Evolutionary conservation across 2,888 invertebrate species (phyloP), one percentile per base, ranked within the genome.

Genomic region (Ctena decussata): DNA sequence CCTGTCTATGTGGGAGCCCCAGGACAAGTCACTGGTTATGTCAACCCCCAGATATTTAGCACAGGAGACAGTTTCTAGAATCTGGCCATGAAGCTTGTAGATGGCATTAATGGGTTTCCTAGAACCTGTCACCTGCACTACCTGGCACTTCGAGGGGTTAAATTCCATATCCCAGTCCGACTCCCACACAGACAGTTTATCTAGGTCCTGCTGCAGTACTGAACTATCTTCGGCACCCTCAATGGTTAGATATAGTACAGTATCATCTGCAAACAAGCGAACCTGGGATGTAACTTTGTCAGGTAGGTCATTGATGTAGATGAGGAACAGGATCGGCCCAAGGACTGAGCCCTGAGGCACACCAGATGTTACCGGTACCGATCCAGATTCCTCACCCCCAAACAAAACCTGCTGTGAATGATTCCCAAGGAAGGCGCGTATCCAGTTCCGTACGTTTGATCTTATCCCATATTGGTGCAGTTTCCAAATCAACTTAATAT

Each of bases 11-110:
- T 73, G 44, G 24, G 73, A 27, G 73, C 44, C 44, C 73, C 73
- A 73, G 44, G 41, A 27, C 24, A 73, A 30, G 73, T 44, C 27
- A 21, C 27, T 30, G 24, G 46, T 44, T 12, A 73, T 73, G 69
- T 69, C 69, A 6, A 73, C 46, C 37, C 73, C 73, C 15, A 73
- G 46, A 30, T 73, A 73, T 18, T 21, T 21, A 44, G 73, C 73
- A 35, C 30, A 11, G 30, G 69, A 18, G 53, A 8, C 53, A 8
- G 21, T n/a, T n/a, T 53, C 21, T n/a, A 21, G 53, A n/a, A 53
- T 5, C n/a, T 53, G 53, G 21, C 12, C 53, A 53, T 53, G 53
- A 41, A 41, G 41, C 15, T 11, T 15, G 15, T 41, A 41, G 8
- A 6, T 15, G 6, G 41, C 15, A 41, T 41, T 41, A 11, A 41